phyloP scores from a whole-genome alignment of 2,797 vertebrate genomes.

The Nothura maculosa region DNA sequence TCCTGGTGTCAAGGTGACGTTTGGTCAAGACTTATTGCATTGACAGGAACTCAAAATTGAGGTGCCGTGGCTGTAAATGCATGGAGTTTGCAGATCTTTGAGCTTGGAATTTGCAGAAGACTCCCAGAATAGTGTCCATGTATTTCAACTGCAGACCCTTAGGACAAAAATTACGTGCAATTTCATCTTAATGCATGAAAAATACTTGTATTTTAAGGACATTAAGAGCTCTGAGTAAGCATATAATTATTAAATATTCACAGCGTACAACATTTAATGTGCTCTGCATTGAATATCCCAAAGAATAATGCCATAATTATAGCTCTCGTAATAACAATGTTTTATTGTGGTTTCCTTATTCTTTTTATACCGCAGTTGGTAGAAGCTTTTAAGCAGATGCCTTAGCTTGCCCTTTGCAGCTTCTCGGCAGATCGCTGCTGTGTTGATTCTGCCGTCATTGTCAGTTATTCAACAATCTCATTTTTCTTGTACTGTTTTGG shows the following conservation, averaged over 20 bases:
- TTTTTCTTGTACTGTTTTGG: conserved; percentile 67
- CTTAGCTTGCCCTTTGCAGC: conserved; percentile 59
- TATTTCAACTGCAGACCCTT: conserved; percentile 8
- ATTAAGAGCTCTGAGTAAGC: conserved; percentile 12
- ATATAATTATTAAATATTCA: conserved; percentile 69
- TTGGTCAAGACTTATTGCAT: background rate
- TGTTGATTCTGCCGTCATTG: conserved; percentile 34
- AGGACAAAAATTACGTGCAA: conserved; percentile 29
- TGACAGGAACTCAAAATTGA: background rate
- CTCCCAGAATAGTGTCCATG: background rate
- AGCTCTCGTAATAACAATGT: conserved; percentile 32
- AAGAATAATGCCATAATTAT: conserved; percentile 43
- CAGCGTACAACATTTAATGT: background rate
- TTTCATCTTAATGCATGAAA: conserved; percentile 43
- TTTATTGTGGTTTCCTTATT: conserved; percentile 9
- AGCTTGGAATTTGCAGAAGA: conserved; percentile 16
- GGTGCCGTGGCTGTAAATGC: background rate
- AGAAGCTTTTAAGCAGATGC: conserved; percentile 49
- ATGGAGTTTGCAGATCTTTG: background rate
- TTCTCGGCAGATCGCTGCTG: conserved; percentile 47
- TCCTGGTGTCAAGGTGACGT: background rate
- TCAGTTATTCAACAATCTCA: conserved; percentile 59
- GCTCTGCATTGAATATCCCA: background rate
- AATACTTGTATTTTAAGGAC: conserved; percentile 28
- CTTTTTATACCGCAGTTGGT: conserved; percentile 25